Base-by-base conservation (phyloP, 1,140 invertebrate species). In the Drosophila pandora region DNA sequence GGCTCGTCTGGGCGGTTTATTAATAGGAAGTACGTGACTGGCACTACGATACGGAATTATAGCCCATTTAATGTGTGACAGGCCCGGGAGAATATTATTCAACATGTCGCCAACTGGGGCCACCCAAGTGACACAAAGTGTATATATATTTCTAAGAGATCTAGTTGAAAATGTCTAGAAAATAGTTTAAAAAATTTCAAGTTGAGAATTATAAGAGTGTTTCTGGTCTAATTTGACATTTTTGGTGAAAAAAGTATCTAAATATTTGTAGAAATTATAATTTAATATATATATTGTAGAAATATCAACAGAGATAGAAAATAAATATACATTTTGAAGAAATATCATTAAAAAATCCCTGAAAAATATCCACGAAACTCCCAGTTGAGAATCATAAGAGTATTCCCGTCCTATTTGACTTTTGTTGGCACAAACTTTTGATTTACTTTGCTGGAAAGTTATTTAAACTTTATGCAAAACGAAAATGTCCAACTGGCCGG, bases 361-460 rank as follows among this genome's bases (percentile, higher is more conserved):
- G 1, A 10, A 34, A 34, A 34, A 34, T 34, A 10, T 12, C 3
- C 3, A n/a, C n/a, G 2, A 12, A 37, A 1, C 3, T 25, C 23
- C 3, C 25, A 21, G 41, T 21, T 43, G 5, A 43, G 13, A 43
- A 43, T 43, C 6, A 17, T 13, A 13, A 41, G 39, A 3, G 25
- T 28, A 28, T 7, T 1, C 25, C 25, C 7, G 25, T 28, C 25
- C 25, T 28, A 28, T 28, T 28, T 28, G 25, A 28, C 25, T 28
- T 6, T 43, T 17, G 25, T 17, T 6, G 30, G 13, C 6, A 32
- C 23, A 59, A 67, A 76, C 49, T 78, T 81, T 62, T 76, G 65
- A 87, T 85, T 88, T 78, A 57, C 58, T 75, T 76, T 63, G 74
- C 61, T 70, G 54, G 48, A 78, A 78, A 75, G 58, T 78, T 78